Percentiles rank a stretch among this genome's conserved stretches.
Evolutionary conservation across 2,113 vertebrate genomes (phyloP).

Genomic region (Argyrosomus japonicus): DNA sequence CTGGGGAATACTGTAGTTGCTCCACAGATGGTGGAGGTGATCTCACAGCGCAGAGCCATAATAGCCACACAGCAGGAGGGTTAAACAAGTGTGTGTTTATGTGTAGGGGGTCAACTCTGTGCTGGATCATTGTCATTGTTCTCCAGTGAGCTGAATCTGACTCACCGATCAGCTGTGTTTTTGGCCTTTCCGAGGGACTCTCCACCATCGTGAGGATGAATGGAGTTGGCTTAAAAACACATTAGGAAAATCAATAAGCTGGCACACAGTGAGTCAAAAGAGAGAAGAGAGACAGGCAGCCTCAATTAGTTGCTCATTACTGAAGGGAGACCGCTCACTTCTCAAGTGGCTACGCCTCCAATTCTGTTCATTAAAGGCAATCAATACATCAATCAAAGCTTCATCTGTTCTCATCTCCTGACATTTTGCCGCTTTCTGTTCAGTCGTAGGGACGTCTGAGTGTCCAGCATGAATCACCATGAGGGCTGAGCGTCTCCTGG

Average conservation of each 20-base stretch:
- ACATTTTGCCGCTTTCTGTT: background rate
- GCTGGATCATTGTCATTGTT: slow-evolving; percentile 28
- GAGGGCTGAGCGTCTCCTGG: background rate
- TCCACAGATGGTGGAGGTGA: slow-evolving; percentile 67
- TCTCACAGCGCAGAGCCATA: slow-evolving; percentile 41
- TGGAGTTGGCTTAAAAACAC: slow-evolving; percentile 38
- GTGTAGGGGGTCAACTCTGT: slow-evolving; percentile 12
- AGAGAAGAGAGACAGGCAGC: background rate
- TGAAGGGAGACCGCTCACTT: slow-evolving; percentile 40
- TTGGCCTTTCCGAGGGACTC: slow-evolving; percentile 16
- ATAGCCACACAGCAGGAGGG: slow-evolving; percentile 52
- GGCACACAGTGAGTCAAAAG: background rate
- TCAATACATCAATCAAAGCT: slow-evolving; percentile 62
- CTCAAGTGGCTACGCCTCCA: slow-evolving; percentile 40
- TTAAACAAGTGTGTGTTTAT: slow-evolving; percentile 36
- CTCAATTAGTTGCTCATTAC: slow-evolving; percentile 56
- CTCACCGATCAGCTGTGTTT: slow-evolving; percentile 24
- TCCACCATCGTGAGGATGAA: background rate
- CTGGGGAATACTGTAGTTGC: slow-evolving; percentile 9
- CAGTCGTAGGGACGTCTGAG: background rate
- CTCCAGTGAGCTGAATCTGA: slow-evolving; percentile 19
- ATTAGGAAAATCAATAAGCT: slow-evolving; percentile 50
- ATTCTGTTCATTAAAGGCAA: slow-evolving; percentile 60
- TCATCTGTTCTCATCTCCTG: slow-evolving; percentile 23
- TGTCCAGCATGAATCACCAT: background rate